Conservation (phyloP, 2,888 invertebrate genomes). For the Craniophora ligustri region DNA sequence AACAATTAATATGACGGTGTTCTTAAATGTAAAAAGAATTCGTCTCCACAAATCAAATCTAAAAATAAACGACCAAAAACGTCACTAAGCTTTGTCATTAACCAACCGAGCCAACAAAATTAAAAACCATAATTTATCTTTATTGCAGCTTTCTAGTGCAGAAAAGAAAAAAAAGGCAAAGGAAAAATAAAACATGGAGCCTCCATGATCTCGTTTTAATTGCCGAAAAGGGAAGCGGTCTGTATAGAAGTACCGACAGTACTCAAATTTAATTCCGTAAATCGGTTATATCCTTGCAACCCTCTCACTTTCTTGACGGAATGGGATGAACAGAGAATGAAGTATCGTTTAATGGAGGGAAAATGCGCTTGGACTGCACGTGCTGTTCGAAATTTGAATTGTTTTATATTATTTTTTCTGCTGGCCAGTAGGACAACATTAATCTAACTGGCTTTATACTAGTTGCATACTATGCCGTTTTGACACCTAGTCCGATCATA, state of each 20-base stretch:
- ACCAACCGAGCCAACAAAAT: conserved; percentile 67
- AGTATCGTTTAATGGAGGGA: conserved; percentile 29
- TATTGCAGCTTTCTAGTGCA: conserved; percentile 70
- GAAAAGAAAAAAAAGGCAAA: conserved; percentile 61
- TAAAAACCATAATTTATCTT: conserved; percentile 85
- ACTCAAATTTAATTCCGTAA: conserved; percentile 70
- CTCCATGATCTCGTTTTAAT: conserved; percentile 78
- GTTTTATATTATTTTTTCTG: neutral
- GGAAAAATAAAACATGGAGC: conserved; percentile 53
- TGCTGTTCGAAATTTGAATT: conserved; percentile 3
- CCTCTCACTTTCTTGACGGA: conserved; percentile 51
- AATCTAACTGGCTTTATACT: too few species aligned
- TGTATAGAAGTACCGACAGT: conserved; percentile 53
- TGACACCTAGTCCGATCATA: too few species aligned
- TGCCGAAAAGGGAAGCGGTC: conserved; percentile 67
- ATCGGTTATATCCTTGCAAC: conserved; percentile 60
- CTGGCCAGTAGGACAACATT: neutral
- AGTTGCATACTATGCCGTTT: too few species aligned
- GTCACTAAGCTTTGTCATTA: conserved; percentile 39
- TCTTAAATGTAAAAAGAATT: neutral
- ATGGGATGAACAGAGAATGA: conserved; percentile 33
- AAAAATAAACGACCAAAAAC: conserved; percentile 34
- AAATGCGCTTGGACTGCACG: conserved; percentile 8
- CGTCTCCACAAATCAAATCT: conserved; percentile 14
- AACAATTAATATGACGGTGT: neutral